phyloP scores from a whole-genome alignment of 2,797 vertebrate genomes.

The Heliangelus exortis region DNA sequence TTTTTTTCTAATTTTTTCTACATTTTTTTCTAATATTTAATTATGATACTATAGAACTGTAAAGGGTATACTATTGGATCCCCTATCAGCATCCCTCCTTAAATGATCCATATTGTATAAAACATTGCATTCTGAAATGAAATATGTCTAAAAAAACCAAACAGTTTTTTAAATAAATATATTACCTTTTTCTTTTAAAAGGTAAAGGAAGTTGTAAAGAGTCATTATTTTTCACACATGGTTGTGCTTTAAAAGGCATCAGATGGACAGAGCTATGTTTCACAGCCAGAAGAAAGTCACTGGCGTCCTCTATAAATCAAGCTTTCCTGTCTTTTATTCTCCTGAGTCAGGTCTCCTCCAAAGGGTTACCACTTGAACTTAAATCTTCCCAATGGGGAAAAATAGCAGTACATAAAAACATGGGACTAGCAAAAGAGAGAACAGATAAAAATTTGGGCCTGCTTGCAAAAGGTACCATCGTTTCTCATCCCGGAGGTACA shows the following conservation, averaged over 20 bases:
- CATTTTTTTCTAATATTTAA: not conserved
- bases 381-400: not conserved
- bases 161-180: not conserved
- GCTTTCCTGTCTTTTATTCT: constrained; percentile 35
- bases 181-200: constrained; percentile 19
- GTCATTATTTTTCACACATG: constrained; percentile 60
- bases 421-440: not conserved
- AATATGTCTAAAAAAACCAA: constrained; percentile 13
- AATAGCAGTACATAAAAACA: not conserved
- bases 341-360: constrained; percentile 11
- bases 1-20: not conserved
- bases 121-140: constrained; percentile 16
- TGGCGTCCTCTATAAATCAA: constrained; percentile 52
- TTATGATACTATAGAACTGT: not conserved
- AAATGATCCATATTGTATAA: not conserved
- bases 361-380: not conserved
- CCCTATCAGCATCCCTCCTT: not conserved
- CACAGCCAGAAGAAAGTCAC: constrained; percentile 34
- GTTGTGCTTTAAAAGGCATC: constrained; percentile 64
- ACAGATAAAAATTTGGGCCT: not conserved
- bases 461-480: not conserved
- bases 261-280: constrained; percentile 47
- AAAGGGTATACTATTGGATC: not conserved
- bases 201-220: constrained; percentile 43
- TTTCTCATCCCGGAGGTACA: not conserved